A percentile compares a stretch with the other conserved stretches of the same genome.
Evolutionary conservation across 2,113 vertebrate genomes (phyloP).

Genomic region (Ceyx melanurus): DNA sequence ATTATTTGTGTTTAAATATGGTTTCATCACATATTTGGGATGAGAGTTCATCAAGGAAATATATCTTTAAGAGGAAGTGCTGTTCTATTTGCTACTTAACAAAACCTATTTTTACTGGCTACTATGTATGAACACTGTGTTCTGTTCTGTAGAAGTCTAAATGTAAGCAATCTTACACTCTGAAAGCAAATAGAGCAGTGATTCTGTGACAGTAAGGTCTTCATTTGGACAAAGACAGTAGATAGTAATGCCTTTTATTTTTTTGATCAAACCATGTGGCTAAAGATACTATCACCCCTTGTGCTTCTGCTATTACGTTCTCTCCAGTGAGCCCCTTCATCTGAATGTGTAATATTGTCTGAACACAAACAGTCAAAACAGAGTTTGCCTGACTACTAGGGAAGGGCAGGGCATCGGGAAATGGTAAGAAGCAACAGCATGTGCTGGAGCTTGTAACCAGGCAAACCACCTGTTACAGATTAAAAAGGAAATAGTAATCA

Average conservation of each 20-base stretch:
- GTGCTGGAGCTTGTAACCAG: neutral
- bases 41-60: neutral
- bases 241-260: neutral
- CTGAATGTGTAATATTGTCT: neutral
- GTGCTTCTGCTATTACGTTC: neutral
- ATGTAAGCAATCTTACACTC: neutral
- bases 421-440: neutral
- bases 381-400: neutral
- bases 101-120: neutral
- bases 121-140: neutral
- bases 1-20: neutral
- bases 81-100: neutral
- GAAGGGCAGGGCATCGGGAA: neutral
- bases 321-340: neutral
- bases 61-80: neutral
- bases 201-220: neutral
- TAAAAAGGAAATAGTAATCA: neutral
- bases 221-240: neutral
- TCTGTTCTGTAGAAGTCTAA: neutral
- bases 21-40: neutral
- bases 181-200: neutral
- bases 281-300: neutral
- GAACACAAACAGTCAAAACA: neutral
- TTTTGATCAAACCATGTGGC: neutral
- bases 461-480: neutral